Base-by-base conservation (phyloP, 2,797 vertebrate genomes). In the Chiroxiphia lanceolata region DNA sequence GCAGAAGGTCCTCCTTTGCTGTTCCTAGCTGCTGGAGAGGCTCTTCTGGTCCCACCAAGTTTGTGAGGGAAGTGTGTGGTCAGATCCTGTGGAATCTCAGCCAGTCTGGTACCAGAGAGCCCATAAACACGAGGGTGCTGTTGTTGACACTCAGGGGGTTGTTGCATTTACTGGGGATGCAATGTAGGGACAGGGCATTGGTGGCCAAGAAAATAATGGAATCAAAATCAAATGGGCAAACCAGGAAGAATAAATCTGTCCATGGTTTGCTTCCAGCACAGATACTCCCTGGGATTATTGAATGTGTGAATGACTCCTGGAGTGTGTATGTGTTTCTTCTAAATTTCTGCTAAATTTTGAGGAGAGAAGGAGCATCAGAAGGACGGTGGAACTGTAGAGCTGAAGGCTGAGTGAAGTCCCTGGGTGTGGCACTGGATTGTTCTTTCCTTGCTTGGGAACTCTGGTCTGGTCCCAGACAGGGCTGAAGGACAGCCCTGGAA, bases 31-130 rank as follows among this genome's bases (percentile, higher is more conserved):
- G 42, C 63, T 67, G 34, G 38, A 44, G 40, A 44, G 29, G 31
- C 21, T 69, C 21, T 47, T 53, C 48, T 34, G 27, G 23, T 53
- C n/a, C 42, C 53, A 34, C 11, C 9, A 1, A 11, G 15, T 25
- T 45, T 15, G 53, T 27, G 21, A 53, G 45, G 27, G 38, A 44
- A 26, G 44, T 0, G n/a, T 42, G 68, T 15, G 50, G 29, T 59
- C 29, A 40, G 34, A 15, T 22, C 42, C 63, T 18, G 42, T 22
- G 54, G 54, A 42, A 42, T 53, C 34, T 31, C 68, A 25, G 42
- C 29, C 42, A 8, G 26, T 17, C 4, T 1, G 0, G 36, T 34
- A 13, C 1, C 40, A 1, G 8, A 18, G 9, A 5, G 15, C 4
- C 0, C 15, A 1, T 6, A 23, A 19, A 21, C 45, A 8, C 0